Percentiles rank a stretch among this genome's conserved stretches.
Evolutionary conservation across 2,113 vertebrate genomes (phyloP).

Genomic region (Astatoreochromis straeleni): DNA sequence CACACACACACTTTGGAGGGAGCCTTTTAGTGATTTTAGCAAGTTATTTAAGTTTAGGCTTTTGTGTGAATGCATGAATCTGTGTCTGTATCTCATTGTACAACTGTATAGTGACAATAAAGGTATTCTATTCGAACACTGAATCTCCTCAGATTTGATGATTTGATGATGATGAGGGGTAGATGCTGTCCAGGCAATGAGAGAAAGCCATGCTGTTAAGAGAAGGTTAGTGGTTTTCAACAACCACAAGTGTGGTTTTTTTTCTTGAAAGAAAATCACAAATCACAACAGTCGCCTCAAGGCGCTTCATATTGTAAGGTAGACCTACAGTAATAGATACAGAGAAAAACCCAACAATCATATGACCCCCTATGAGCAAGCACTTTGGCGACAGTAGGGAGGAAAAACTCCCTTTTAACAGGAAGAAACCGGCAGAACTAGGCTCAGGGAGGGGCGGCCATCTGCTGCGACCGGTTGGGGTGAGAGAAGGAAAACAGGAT

Average conservation of each 20-base stretch:
- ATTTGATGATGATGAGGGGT: not conserved
- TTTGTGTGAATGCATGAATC: not conserved
- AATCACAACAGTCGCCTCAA: not conserved
- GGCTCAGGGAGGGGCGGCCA: not conserved
- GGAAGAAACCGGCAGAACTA: not conserved
- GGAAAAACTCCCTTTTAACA: not conserved
- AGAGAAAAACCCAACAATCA: not conserved
- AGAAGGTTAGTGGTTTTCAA: not conserved
- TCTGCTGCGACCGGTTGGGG: not conserved
- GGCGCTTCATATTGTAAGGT: not conserved
- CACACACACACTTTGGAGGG: not conserved
- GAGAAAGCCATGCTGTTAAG: not conserved
- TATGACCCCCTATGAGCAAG: not conserved
- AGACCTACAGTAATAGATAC: not conserved
- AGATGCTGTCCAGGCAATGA: not conserved
- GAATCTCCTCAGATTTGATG: not conserved
- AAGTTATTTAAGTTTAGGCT: not conserved
- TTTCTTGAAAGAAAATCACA: not conserved
- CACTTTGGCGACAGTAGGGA: not conserved
- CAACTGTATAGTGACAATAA: not conserved
- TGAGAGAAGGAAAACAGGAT: not conserved
- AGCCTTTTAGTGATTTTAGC: not conserved
- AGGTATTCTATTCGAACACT: not conserved
- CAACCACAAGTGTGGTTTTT: not conserved
- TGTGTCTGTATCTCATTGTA: not conserved